Evolutionary conservation across 2,113 vertebrate species (phyloP), one percentile per base, ranked within the genome.

Genomic region (Dicentrarchus labrax): DNA sequence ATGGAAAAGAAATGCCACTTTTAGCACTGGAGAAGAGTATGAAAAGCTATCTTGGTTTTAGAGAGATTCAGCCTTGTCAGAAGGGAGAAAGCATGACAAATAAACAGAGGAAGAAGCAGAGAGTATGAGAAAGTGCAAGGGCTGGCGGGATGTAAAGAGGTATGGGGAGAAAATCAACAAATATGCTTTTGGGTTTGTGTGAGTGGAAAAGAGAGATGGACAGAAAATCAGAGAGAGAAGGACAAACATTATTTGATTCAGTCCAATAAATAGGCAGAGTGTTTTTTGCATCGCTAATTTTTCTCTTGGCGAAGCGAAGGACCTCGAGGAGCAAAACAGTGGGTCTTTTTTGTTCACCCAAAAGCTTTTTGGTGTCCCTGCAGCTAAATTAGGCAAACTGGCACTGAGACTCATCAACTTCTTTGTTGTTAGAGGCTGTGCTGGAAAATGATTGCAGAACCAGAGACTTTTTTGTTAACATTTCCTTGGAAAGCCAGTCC

Each of bases 371-470:
- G 50, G 59, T 22, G 17, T 22, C n/a, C n/a, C 76, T 48, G 84
- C 50, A 80, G 56, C 59, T 48, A 56, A 67, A 56, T 87, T 76
- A 85, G 9, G 17, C 72, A 80, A 84, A 71, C 22, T 82, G 72
- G 66, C 17, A 69, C 73, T 36, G 45, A 68, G 50, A 73, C 13
- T 47, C 59, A 43, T 74, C 65, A n/a, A 38, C 17, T 21, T 71
- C 62, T 30, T 6, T 30, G 69, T 13, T 57, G 36, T n/a, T 61
- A 78, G 36, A 59, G 11, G 60, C 67, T 57, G 38, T 13, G 56
- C n/a, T 68, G 21, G 22, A 24, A 47, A 47, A 64, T 51, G 1
- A 61, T 3, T 60, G 36, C 12, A 57, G 30, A 50, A 64, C 6
- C 6, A 66, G 19, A 61, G 38, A 13, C 9, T 0, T 47, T 47